Evolutionary conservation across 2,797 vertebrate genomes (phyloP).

Genomic region (Takifugu ocellatus): DNA sequence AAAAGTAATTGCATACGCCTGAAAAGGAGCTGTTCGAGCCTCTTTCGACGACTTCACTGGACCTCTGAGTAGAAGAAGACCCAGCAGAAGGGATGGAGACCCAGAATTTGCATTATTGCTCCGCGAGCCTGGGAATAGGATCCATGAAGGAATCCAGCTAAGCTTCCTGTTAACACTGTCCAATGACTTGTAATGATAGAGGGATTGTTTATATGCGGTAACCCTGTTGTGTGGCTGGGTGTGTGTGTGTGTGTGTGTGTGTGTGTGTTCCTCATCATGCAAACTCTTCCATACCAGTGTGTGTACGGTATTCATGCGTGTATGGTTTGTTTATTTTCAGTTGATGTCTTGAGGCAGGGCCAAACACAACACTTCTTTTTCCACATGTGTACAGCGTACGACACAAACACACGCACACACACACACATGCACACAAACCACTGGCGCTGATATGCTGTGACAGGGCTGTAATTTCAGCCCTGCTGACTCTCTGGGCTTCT

Average conservation of each 20-base stretch:
- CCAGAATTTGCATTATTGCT: neutral
- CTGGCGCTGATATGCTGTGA: slow-evolving; percentile 57
- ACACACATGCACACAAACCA: slow-evolving; percentile 19
- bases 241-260: too few relatives aligned
- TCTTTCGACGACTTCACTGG: neutral
- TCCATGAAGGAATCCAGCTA: neutral
- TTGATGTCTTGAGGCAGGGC: slow-evolving; percentile 47
- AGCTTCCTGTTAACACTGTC: neutral
- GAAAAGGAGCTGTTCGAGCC: too few relatives aligned
- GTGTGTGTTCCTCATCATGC: slow-evolving; percentile 4
- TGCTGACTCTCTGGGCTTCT: slow-evolving; percentile 59
- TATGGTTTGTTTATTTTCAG: slow-evolving; percentile 49
- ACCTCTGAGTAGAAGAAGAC: neutral
- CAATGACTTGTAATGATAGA: neutral
- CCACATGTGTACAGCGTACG: slow-evolving; percentile 20
- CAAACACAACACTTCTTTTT: slow-evolving; percentile 38
- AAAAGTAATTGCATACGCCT: too few relatives aligned
- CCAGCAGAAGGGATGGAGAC: neutral
- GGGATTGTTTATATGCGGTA: slow-evolving; percentile 4
- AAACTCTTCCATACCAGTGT: slow-evolving; percentile 8
- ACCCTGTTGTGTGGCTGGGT: neutral
- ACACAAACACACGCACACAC: neutral
- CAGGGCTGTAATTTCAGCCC: slow-evolving; percentile 69
- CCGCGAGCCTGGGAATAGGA: neutral
- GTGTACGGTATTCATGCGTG: slow-evolving; percentile 24